phyloP scores from a whole-genome alignment of 2,888 invertebrate species.

The Anaspis maculata region DNA sequence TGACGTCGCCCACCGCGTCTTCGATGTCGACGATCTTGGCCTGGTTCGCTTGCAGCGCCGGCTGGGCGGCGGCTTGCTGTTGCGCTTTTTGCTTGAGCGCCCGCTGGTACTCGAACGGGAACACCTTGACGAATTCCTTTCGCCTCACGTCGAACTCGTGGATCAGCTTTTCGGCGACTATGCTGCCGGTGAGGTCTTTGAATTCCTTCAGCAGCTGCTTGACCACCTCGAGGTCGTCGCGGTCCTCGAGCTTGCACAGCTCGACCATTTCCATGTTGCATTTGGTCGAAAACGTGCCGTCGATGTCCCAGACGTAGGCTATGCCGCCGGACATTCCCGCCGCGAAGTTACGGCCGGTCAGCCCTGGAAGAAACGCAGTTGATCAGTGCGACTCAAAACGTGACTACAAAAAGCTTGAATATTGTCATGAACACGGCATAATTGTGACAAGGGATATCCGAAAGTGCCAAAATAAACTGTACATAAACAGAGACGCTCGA shows the following conservation, averaged over 20 bases:
- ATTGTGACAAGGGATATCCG: too few species aligned
- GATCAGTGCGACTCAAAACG: too few species aligned
- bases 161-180: slow-evolving; percentile 72
- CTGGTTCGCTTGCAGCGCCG: slow-evolving; percentile 30
- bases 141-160: slow-evolving; percentile 66
- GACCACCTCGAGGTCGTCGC: slow-evolving; percentile 71
- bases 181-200: slow-evolving; percentile 68
- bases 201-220: slow-evolving; percentile 76
- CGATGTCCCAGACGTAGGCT: slow-evolving; percentile 89
- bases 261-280: slow-evolving; percentile 97
- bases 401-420: too few species aligned
- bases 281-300: slow-evolving; percentile 74
- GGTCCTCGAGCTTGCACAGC: slow-evolving; percentile 67
- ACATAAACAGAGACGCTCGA: too few species aligned
- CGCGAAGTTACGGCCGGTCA: slow-evolving; percentile 96
- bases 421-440: too few species aligned
- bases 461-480: too few species aligned
- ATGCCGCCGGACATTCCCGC: slow-evolving; percentile 96
- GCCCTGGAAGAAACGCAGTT: too few species aligned
- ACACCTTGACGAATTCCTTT: slow-evolving; percentile 85
- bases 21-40: slow-evolving; percentile 66
- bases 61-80: slow-evolving; percentile 32
- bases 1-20: slow-evolving; percentile 72
- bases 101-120: slow-evolving; percentile 93
- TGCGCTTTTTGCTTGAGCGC: slow-evolving; percentile 62